Percentiles rank a stretch among this genome's conserved stretches.
Evolutionary conservation across 2,888 invertebrate species (phyloP).

Genomic region (Alcis repandata): DNA sequence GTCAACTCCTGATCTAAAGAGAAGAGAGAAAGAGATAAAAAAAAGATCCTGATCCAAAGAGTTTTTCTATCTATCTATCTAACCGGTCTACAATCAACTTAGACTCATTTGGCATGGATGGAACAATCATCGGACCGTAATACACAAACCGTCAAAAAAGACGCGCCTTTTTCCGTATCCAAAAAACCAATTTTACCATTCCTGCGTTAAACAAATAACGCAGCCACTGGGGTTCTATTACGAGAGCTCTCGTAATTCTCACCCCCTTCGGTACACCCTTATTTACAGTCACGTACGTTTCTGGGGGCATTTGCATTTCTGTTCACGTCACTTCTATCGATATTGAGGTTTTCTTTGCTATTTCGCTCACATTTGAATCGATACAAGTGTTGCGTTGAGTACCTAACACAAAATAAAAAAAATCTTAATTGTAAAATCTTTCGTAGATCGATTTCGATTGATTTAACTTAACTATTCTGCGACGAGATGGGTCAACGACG

Average conservation of each 20-base stretch:
- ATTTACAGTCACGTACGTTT: slow-evolving; percentile 35
- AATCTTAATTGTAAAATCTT: too few species aligned
- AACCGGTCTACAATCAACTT: too few species aligned
- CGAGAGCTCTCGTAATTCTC: slow-evolving; percentile 27
- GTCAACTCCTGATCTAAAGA: too few species aligned
- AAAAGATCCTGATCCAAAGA: too few species aligned
- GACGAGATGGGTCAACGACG: too few species aligned
- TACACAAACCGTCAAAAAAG: slow-evolving; percentile 7
- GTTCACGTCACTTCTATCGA: slow-evolving; percentile 54
- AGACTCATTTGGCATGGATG: not conserved
- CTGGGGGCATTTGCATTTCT: slow-evolving; percentile 47
- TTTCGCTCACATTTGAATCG: not conserved
- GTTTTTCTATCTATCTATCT: too few species aligned
- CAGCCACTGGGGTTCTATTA: slow-evolving; percentile 17
- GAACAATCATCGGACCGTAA: not conserved
- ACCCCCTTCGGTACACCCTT: slow-evolving; percentile 32
- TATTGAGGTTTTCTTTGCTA: slow-evolving; percentile 42
- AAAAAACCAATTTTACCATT: slow-evolving; percentile 20
- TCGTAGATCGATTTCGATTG: too few species aligned
- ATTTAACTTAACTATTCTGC: too few species aligned
- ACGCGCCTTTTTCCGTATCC: slow-evolving; percentile 3
- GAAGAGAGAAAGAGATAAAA: too few species aligned
- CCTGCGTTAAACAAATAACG: slow-evolving; percentile 22
- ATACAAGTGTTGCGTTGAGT: not conserved
- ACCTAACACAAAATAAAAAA: too few species aligned